These are phyloP conservation scores for Panopea generosa DNA, from an alignment of 2,888 invertebrate species.

Conservation along the genomic window DNA sequence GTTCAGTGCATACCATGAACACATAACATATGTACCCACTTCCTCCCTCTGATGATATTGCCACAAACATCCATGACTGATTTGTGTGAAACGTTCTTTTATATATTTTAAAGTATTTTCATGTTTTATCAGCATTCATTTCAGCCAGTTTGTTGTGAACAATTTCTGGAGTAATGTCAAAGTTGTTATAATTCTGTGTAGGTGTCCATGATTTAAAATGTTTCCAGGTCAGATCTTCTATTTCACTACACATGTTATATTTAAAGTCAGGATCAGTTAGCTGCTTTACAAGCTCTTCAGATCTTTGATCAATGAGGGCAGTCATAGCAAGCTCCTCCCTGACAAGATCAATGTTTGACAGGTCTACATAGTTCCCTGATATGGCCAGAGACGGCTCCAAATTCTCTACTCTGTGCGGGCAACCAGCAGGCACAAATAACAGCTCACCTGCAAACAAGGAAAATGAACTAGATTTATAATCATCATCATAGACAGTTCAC, in stretches of 20 bases:
- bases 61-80: no score
- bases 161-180: constrained; percentile 47
- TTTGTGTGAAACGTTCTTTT: no score
- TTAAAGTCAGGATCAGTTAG: constrained; percentile 60
- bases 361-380: constrained; percentile 82
- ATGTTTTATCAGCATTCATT: background rate
- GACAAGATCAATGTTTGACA: constrained; percentile 75
- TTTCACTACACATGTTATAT: constrained; percentile 51
- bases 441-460: constrained; percentile 74
- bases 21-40: no score
- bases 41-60: no score
- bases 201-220: constrained; percentile 63
- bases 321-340: constrained; percentile 74
- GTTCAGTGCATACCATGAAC: no score
- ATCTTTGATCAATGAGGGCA: constrained; percentile 74
- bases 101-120: no score
- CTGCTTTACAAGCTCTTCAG: constrained; percentile 70
- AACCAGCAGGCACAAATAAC: constrained; percentile 81
- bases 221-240: constrained; percentile 63
- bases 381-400: constrained; percentile 79
- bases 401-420: constrained; percentile 81
- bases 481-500: no score
- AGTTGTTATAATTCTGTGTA: constrained; percentile 36
- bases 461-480: no score
- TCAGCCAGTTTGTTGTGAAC: constrained; percentile 11